Percentiles rank a stretch among this genome's conserved stretches.
These are phyloP conservation scores for Mya arenaria DNA, from an alignment of 1,140 invertebrate species.

Conservation along the genomic window DNA sequence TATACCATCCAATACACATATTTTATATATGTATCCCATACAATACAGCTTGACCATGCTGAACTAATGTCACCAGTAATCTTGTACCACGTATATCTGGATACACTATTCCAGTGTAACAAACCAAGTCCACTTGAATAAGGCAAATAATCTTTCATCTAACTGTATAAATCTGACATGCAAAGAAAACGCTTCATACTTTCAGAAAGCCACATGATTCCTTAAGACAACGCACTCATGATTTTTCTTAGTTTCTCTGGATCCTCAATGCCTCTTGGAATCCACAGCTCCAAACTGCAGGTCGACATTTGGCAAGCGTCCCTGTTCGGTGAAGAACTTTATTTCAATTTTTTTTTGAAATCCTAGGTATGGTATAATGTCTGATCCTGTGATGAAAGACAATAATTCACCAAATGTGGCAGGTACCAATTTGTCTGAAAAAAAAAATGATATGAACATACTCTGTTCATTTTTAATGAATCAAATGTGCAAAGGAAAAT, in stretches of 20 bases:
- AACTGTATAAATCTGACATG: slow-evolving; percentile 11
- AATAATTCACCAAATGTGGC: slow-evolving; percentile 1
- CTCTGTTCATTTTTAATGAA: slow-evolving; percentile 31
- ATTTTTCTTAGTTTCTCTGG: slow-evolving; percentile 3
- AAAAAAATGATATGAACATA: slow-evolving; percentile 26
- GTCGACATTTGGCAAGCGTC: slow-evolving; percentile 7
- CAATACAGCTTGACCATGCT: slow-evolving; percentile 6
- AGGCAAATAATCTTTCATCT: slow-evolving; percentile 12
- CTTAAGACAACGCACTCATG: background rate
- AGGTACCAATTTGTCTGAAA: slow-evolving; percentile 15
- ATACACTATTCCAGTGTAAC: slow-evolving; percentile 16
- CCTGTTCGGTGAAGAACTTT: slow-evolving; percentile 1
- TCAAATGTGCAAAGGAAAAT: slow-evolving; percentile 11
- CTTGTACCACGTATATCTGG: background rate
- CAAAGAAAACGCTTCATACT: slow-evolving; percentile 16
- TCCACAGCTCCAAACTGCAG: slow-evolving; percentile 2
- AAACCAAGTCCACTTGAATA: background rate
- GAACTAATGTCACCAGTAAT: slow-evolving; percentile 8
- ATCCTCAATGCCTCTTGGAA: slow-evolving; percentile 15
- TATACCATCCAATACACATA: too few species aligned
- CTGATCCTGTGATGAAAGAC: slow-evolving; percentile 15
- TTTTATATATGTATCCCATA: slow-evolving; percentile 10
- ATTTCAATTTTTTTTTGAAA: slow-evolving; percentile 4
- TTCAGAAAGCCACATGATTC: slow-evolving; percentile 7
- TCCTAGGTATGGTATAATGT: slow-evolving; percentile 12